phyloP scores from a whole-genome alignment of 2,888 invertebrate genomes.

The Chesias legatella region DNA sequence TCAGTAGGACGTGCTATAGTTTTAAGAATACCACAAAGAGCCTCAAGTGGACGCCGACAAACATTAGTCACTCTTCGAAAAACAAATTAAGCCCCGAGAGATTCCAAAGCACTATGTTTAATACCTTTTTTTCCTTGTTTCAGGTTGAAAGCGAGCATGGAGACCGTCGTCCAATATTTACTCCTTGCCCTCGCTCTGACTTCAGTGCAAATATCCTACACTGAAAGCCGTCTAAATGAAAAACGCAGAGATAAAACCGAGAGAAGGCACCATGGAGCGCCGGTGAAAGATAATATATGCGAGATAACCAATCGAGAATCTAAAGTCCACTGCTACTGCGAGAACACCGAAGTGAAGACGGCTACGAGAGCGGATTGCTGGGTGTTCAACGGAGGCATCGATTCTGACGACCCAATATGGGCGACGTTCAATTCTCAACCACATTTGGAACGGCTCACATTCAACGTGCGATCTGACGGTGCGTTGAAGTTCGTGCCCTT shows the following conservation, averaged over 20 bases:
- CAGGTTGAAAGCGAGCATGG: constrained; percentile 65
- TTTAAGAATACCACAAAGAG: too few relatives aligned
- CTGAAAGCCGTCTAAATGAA: constrained; percentile 76
- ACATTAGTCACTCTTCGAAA: not conserved
- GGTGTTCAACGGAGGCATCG: constrained; percentile 85
- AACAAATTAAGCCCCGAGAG: not conserved
- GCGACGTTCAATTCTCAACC: constrained; percentile 85
- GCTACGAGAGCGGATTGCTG: constrained; percentile 88
- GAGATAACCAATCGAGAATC: constrained; percentile 76
- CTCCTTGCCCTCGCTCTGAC: constrained; percentile 73
- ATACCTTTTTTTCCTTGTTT: constrained; percentile 60
- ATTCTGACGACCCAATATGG: constrained; percentile 87
- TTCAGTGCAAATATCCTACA: constrained; percentile 76
- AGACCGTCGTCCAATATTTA: constrained; percentile 74
- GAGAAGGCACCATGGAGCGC: constrained; percentile 60
- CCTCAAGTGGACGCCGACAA: too few relatives aligned
- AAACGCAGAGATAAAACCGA: constrained; percentile 77
- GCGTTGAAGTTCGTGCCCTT: constrained; percentile 86
- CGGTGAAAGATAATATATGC: constrained; percentile 78
- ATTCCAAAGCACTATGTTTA: constrained; percentile 22
- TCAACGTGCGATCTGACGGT: constrained; percentile 85
- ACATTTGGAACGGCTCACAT: constrained; percentile 83
- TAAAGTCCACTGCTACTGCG: constrained; percentile 85
- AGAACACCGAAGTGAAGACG: constrained; percentile 72
- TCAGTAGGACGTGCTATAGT: too few relatives aligned